Evolutionary conservation across 2,113 vertebrate genomes (phyloP).

Genomic region (Cyprinus carpio): DNA sequence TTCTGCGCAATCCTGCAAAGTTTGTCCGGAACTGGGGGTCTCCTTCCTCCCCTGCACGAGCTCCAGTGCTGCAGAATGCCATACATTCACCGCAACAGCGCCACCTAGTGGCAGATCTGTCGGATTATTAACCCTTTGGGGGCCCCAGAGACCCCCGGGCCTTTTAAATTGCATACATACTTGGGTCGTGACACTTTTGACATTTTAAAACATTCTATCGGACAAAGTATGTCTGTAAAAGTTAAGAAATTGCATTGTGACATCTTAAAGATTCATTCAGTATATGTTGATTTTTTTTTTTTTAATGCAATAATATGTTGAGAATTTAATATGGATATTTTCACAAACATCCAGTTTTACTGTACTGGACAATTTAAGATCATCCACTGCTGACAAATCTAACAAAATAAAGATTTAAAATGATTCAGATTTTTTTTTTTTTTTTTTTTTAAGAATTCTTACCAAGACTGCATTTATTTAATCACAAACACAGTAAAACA

Average conservation of each 20-base stretch:
- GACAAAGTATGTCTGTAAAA: background rate
- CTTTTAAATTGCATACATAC: background rate
- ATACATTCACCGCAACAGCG: constrained; percentile 10
- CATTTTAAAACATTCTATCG: background rate
- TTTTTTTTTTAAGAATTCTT: background rate
- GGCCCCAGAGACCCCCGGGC: background rate
- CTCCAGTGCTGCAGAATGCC: background rate
- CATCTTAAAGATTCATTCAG: background rate
- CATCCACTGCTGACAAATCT: background rate
- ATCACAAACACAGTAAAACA: background rate
- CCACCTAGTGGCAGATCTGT: constrained; percentile 26
- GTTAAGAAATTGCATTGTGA: background rate
- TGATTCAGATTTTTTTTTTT: background rate
- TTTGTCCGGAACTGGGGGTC: constrained; percentile 34
- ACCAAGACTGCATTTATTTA: background rate
- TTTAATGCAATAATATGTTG: background rate
- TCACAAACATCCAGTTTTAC: too few species aligned
- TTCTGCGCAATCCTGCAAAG: constrained; percentile 33
- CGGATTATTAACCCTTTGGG: background rate
- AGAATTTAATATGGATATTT: background rate
- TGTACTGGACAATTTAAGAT: background rate
- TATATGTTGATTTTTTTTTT: background rate
- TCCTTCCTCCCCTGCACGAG: background rate
- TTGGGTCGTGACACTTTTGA: constrained; percentile 1
- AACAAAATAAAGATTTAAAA: background rate